Evolutionary conservation across 2,113 vertebrate species (phyloP).

Genomic region (Gnathonemus echidnorhynchus): DNA sequence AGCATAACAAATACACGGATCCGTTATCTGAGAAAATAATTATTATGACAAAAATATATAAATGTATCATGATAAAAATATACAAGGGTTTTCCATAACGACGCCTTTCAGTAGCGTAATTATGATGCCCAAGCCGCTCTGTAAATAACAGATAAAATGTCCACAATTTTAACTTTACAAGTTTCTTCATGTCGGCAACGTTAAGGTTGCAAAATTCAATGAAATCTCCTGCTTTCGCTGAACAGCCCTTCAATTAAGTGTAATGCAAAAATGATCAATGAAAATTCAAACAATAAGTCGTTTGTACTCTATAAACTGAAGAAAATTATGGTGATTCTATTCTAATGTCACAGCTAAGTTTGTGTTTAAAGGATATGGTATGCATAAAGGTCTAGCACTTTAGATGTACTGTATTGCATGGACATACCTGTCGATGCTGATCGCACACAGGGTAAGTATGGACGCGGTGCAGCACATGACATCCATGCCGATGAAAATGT

Average conservation of each 20-base stretch:
- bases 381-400: not conserved
- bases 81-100: not conserved
- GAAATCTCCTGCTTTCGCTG: not conserved
- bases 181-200: not conserved
- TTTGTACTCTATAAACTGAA: not conserved
- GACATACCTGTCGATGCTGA: constrained; percentile 30
- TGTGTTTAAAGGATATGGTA: not conserved
- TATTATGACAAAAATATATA: not conserved
- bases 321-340: not conserved
- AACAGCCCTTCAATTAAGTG: not conserved
- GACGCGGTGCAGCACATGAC: constrained; percentile 31
- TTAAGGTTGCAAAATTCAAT: not conserved
- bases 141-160: not conserved
- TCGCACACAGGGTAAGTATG: constrained; percentile 30
- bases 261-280: not conserved
- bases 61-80: not conserved
- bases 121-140: not conserved
- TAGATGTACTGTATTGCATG: not conserved
- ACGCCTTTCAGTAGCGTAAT: not conserved
- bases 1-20: not conserved
- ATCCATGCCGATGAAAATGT: constrained; percentile 32
- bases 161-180: not conserved
- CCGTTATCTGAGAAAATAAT: not conserved
- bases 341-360: not conserved
- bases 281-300: not conserved